These are phyloP conservation scores for Subacronicta megacephala DNA, from an alignment of 2,888 invertebrate species.

Conservation along the genomic window DNA sequence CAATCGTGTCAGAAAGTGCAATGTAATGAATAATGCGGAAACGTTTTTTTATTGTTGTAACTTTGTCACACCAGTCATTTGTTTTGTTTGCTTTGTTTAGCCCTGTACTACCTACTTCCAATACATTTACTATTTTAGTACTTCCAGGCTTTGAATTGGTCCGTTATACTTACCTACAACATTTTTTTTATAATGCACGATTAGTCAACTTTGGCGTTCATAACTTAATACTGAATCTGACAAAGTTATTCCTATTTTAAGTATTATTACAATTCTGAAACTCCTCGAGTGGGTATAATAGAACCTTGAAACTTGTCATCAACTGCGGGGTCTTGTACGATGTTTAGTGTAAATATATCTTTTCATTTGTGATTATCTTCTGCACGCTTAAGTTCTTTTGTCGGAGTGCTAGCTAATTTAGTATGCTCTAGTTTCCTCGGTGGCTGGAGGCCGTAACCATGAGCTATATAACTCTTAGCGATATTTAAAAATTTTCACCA, in stretches of 20 bases:
- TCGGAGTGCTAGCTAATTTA: constrained; percentile 56
- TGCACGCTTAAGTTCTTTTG: constrained; percentile 57
- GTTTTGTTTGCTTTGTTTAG: constrained; percentile 34
- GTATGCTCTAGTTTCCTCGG: constrained; percentile 54
- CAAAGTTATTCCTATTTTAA: constrained; percentile 7
- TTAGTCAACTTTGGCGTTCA: not conserved
- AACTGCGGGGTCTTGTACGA: constrained; percentile 14
- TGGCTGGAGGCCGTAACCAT: constrained; percentile 62
- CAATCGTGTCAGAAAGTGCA: constrained; percentile 18
- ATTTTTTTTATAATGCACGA: constrained; percentile 7
- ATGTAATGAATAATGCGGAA: constrained; percentile 39
- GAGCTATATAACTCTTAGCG: constrained; percentile 64
- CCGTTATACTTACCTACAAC: too few species aligned
- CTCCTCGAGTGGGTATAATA: constrained; percentile 12
- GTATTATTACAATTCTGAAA: constrained; percentile 7
- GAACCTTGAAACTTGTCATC: constrained; percentile 15
- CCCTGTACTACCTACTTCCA: constrained; percentile 33
- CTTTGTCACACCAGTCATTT: constrained; percentile 33
- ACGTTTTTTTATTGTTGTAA: constrained; percentile 27
- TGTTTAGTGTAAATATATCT: constrained; percentile 31
- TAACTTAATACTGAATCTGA: not conserved
- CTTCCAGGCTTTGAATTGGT: not conserved
- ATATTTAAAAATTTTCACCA: constrained; percentile 47
- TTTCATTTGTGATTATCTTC: constrained; percentile 46
- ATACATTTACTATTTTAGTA: constrained; percentile 36